Evolutionary conservation across 1,140 invertebrate species (phyloP), one percentile per base, ranked within the genome.

Genomic region (Lerema accius): DNA sequence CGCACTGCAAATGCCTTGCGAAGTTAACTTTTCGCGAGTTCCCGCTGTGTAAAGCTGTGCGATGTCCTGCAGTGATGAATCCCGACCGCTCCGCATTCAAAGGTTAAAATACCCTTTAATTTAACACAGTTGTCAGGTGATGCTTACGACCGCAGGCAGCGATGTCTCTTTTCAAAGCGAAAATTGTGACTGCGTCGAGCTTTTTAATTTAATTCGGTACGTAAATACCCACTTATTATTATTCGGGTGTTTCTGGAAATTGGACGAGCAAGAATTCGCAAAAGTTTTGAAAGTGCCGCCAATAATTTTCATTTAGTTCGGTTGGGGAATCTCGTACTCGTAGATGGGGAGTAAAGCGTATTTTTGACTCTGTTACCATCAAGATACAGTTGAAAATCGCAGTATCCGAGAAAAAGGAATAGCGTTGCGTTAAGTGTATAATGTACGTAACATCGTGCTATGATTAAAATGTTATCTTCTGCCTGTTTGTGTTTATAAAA

Each of bases 1-100:
- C 51, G 15, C 19, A 15, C 65, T 48, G 67, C 66, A 66, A 65
- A 65, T 53, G 64, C 46, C 42, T 39, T 56, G 55, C 56, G 39
- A 55, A 55, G 43, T 28, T 15, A 53, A 50, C 42, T 56, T 62
- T 42, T 35, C 26, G 14, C 13, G 9, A 1, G 3, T 32, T 32
- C 28, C 28, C 4, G 4, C 9, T 9, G 4, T 32, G 28, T 23
- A 5, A 32, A 32, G 28, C 28, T 32, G 7, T 32, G 28, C 28
- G 28, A 32, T 32, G 28, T n/a, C n/a, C n/a, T n/a, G n/a, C n/a
- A n/a, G n/a, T n/a, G n/a, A n/a, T n/a, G n/a, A n/a, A n/a, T n/a
- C n/a, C n/a, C n/a, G n/a, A n/a, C n/a, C n/a, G n/a, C n/a, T n/a
- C n/a, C n/a, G n/a, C n/a, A n/a, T n/a, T n/a, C n/a, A n/a, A 23